Base-by-base conservation (phyloP, 1,140 invertebrate species). In the Calosoma granatense region DNA sequence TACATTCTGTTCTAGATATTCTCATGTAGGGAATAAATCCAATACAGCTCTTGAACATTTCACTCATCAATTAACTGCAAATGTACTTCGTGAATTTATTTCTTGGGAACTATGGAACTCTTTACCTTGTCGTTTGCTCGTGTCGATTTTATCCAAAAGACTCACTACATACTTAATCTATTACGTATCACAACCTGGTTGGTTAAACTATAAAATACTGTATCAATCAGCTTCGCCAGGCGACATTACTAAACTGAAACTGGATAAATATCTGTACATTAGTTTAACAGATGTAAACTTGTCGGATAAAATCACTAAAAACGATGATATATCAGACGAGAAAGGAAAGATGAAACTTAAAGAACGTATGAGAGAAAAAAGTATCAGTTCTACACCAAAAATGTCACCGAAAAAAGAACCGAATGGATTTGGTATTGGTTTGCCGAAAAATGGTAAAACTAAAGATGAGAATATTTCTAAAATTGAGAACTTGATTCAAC, bases 71-170 rank as follows among this genome's bases (percentile, higher is more conserved):
- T 61, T 83, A 20, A 71, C 81, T 21, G 74, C 74, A 57, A 72
- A 81, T 51, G 64, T 84, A 52, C 64, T 83, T 1, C 76, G 78
- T 62, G 81, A 83, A 63, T 77, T 84, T 57, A 67, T 84, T 14
- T 79, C 81, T 2, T 83, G 80, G 78, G 82, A 84, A 64, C 61
- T 84, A 15, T 82, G 78, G 66, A 82, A 80, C 61, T 84, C 82
- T 1, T 73, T 83, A 26, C 80, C 83, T 20, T 83, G 79, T 20
- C 78, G 80, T 65, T 65, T 82, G 22, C 68, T 85, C 21, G 67
- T 82, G 1, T 76, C 81, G 22, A 78, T 85, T 54, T 60, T 84
- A 53, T 75, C 82, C 1, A 81, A 78, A 66, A 78, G 74, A 58
- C 65, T 84, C 6, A 72, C 80, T 36, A 65, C 53, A 20, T 77